These are phyloP conservation scores for Sericinus montela DNA, from an alignment of 2,888 invertebrate genomes.

Conservation along the genomic window DNA sequence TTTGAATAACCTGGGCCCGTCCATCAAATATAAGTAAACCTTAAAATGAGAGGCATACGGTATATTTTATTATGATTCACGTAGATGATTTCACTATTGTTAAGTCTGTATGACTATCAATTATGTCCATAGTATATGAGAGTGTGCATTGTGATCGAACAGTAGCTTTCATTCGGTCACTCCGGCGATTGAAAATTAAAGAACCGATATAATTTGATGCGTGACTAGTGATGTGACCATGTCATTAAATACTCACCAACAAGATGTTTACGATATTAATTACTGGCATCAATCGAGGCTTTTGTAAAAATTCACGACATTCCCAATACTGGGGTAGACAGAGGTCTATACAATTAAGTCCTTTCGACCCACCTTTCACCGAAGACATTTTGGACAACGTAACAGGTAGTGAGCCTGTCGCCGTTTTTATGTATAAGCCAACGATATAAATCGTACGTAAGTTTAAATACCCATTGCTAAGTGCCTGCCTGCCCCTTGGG, in stretches of 20 bases:
- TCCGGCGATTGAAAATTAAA: conserved; percentile 75
- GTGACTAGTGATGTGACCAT: conserved; percentile 49
- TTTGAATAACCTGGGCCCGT: conserved; percentile 50
- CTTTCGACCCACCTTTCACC: too few relatives aligned
- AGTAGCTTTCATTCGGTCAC: conserved; percentile 72
- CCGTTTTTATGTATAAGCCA: too few relatives aligned
- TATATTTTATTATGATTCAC: conserved; percentile 27
- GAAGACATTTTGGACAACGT: too few relatives aligned
- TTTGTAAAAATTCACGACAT: too few relatives aligned
- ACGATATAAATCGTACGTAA: too few relatives aligned
- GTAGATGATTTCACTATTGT: conserved; percentile 69
- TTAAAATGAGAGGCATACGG: conserved; percentile 33
- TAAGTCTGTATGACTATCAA: conserved; percentile 76
- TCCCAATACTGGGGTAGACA: too few relatives aligned
- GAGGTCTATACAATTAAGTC: too few relatives aligned
- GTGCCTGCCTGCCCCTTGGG: too few relatives aligned
- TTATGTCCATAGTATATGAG: conserved; percentile 71
- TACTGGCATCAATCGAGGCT: too few relatives aligned
- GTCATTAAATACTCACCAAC: neutral
- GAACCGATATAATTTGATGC: conserved; percentile 74
- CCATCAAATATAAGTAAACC: conserved; percentile 31
- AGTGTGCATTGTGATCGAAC: conserved; percentile 72
- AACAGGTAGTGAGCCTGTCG: too few relatives aligned
- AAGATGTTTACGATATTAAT: too few relatives aligned
- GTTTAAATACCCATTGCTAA: too few relatives aligned